Base-by-base conservation (phyloP, 2,113 vertebrate species). In the Tautogolabrus adspersus region DNA sequence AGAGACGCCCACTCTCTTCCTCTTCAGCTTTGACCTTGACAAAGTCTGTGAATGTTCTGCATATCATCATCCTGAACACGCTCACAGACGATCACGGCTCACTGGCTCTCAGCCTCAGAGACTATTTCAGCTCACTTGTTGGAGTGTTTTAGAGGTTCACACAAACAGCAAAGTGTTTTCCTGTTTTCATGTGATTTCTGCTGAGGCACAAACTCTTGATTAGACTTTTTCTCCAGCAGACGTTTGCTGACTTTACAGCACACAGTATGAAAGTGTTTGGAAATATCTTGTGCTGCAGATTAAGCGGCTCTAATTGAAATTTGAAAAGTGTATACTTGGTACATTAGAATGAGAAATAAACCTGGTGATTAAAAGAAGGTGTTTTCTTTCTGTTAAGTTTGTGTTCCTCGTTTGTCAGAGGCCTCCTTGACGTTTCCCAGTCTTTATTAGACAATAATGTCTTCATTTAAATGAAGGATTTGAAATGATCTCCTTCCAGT, bases 1-100 rank as follows among this genome's bases (percentile, higher is more conserved):
- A 82, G 78, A 82, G 21, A 78, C 40, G 11, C 86, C 66, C 60
- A 64, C 84, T 82, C 71, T 44, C 49, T 75, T 81, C 72, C 77
- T 87, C 49, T 63, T 68, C n/a, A 51, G 67, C 59, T 55, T 23
- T 75, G 84, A 89, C 87, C 84, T 87, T 89, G 78, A 85, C 67
- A 78, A 19, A 52, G 19, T 52, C 49, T n/a, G 49, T 52, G 49
- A 21, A 52, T 52, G 49, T 52, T 52, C 19, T n/a, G 6, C 18
- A 52, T 51, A 9, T n/a, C 49, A 9, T 52, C 49, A 9, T 52
- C 19, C 49, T 52, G 49, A 52, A 52, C 49, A 52, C 49, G 19
- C 19, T 52, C 19, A n/a, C 49, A 52, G 49, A 52, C 10, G 40
- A 42, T 42, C 16, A n/a, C 7, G 38, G 44, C 13, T 46, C 44